Evolutionary conservation across 2,888 invertebrate species (phyloP), one percentile per base, ranked within the genome.

Genomic region (Drosophila anceps): DNA sequence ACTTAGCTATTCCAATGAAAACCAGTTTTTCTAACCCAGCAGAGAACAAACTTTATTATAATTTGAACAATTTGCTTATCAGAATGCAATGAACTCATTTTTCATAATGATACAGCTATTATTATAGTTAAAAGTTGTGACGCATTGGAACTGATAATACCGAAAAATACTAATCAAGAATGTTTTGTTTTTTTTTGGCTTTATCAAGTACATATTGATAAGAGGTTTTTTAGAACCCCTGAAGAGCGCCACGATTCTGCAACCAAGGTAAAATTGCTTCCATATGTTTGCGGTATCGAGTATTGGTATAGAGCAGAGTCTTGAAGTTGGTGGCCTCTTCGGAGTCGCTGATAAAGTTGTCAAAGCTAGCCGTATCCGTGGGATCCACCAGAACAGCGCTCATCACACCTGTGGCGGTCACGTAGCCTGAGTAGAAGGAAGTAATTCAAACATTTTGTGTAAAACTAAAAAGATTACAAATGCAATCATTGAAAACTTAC

Each of bases 241-340:
- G 12, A 1, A 91, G 71, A 5, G 79, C 76, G 6, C 92, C 92
- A 31, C 85, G 82, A 63, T 89, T 80, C 20, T 88, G 73, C 12
- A 92, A 46, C 90, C 90, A 92, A 0, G 91, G 91, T 4, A 92
- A 15, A 0, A 91, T 15, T 0, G 62, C 59, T 58, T 90, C 81
- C 44, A 90, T 79, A 50, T 91, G 89, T 53, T 79, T 81, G 0
- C 79, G 69, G 69, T 90, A 92, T 20, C 92, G 66, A 0, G 89
- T 69, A 72, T 84, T 90, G 7, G 70, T 70, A 31, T 46, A 88
- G 20, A 89, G 57, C 7, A 73, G 64, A 10, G 57, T 62, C 53
- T 79, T 80, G 2, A 90, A 85, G 29, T 71, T 59, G 0, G 9
- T 29, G 7, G 73, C 77, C 10, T 74, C 76, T 4, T 63, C 39